A percentile compares a stretch with the other conserved stretches of the same genome.
These are phyloP conservation scores for Platalea minor DNA, from an alignment of 2,797 vertebrate genomes.

Conservation along the genomic window DNA sequence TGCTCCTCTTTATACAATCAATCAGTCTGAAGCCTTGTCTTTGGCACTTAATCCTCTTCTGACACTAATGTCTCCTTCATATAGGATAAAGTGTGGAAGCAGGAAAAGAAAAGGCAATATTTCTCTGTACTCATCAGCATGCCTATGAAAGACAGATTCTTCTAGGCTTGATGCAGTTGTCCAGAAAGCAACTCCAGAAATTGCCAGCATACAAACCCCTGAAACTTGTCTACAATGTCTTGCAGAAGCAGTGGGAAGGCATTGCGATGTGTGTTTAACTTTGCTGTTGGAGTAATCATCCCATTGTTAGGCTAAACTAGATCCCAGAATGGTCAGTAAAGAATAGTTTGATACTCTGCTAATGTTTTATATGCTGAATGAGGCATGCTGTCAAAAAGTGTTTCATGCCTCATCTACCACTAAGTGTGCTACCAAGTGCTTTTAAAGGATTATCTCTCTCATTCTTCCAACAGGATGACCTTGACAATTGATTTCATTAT, in stretches of 20 bases:
- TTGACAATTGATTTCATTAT: slow-evolving; percentile 16
- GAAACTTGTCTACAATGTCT: neutral
- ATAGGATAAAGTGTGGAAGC: neutral
- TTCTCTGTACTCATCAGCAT: neutral
- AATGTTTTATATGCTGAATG: neutral
- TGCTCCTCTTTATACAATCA: accelerated
- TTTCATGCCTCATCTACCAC: slow-evolving; percentile 16
- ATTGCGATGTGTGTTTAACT: accelerated
- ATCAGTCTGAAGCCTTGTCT: neutral
- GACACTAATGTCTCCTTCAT: neutral
- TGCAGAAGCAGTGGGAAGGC: neutral
- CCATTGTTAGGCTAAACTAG: neutral
- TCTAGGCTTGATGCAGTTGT: neutral
- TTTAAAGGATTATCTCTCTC: neutral
- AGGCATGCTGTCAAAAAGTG: slow-evolving; percentile 5
- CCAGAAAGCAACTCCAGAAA: neutral
- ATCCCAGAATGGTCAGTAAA: neutral
- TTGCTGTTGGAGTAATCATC: neutral
- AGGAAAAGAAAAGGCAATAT: neutral
- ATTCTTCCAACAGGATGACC: neutral
- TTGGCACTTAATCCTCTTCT: neutral
- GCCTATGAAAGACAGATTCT: accelerated
- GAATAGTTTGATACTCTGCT: neutral
- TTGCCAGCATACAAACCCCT: neutral
- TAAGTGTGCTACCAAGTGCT: neutral